Evolutionary conservation across 2,113 vertebrate genomes (phyloP).

Genomic region (Taurulus bubalis): DNA sequence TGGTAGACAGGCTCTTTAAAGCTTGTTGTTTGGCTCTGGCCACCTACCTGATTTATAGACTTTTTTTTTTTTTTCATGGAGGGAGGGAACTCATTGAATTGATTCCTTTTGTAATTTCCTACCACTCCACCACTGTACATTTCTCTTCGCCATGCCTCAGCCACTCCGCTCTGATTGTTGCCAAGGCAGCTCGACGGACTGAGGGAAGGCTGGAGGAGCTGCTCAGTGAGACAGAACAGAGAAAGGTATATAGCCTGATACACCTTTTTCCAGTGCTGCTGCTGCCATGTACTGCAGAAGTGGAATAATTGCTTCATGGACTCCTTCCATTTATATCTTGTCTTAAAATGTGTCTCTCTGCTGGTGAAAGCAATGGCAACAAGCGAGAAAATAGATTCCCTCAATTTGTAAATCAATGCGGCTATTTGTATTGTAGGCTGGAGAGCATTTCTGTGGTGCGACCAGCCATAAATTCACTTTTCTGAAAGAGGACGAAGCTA

Average conservation of each 20-base stretch:
- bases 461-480: slow-evolving; percentile 25
- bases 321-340: slow-evolving; percentile 67
- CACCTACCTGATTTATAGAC: slow-evolving; percentile 71
- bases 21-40: slow-evolving; percentile 58
- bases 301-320: slow-evolving; percentile 68
- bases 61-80: slow-evolving; percentile 54
- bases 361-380: slow-evolving; percentile 34
- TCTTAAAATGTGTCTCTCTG: slow-evolving; percentile 52
- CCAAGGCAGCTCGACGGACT: slow-evolving; percentile 66
- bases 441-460: slow-evolving; percentile 29
- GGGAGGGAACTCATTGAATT: slow-evolving; percentile 66
- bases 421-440: slow-evolving; percentile 46
- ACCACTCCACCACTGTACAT: slow-evolving; percentile 61
- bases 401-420: slow-evolving; percentile 62
- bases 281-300: slow-evolving; percentile 63
- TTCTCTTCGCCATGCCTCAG: slow-evolving; percentile 61
- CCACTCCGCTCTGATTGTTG: slow-evolving; percentile 66
- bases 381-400: slow-evolving; percentile 24
- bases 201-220: slow-evolving; percentile 61
- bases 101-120: slow-evolving; percentile 78
- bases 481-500: slow-evolving; percentile 8
- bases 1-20: slow-evolving; percentile 65
- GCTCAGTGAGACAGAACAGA: slow-evolving; percentile 67
- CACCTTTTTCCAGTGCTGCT: slow-evolving; percentile 59
- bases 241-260: slow-evolving; percentile 44